Evolutionary conservation across 2,888 invertebrate species (phyloP).

Genomic region (Limnephilus rhombicus): DNA sequence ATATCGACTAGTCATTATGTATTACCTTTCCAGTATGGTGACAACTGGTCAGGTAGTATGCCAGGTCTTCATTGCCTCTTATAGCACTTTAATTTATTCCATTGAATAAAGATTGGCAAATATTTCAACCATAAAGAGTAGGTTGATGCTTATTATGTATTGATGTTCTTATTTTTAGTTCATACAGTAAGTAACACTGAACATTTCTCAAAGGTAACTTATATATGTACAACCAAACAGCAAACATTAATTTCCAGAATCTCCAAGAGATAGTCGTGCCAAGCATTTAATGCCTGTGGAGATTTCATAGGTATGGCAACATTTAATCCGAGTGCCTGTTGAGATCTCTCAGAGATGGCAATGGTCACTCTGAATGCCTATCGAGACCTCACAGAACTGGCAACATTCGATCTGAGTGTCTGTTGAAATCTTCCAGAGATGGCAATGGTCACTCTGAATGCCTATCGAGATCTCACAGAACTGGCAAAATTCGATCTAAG

Average conservation of each 20-base stretch:
- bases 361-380: background rate
- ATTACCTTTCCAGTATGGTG: background rate
- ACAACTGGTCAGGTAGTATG: background rate
- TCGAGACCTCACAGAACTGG: background rate
- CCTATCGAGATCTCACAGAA: too few species aligned
- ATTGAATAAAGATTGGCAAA: background rate
- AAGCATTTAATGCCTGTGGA: background rate
- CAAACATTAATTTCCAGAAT: background rate
- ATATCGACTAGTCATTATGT: background rate
- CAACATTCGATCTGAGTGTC: background rate
- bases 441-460: too few species aligned
- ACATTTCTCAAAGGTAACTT: background rate
- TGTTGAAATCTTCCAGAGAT: background rate
- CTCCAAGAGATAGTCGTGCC: too few species aligned
- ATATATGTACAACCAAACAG: background rate
- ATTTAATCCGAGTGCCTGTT: background rate
- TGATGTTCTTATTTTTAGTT: background rate
- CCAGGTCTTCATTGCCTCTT: background rate
- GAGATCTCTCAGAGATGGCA: background rate
- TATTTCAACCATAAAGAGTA: background rate
- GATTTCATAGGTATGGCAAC: background rate
- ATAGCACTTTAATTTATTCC: background rate
- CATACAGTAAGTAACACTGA: background rate
- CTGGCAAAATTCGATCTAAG: too few species aligned
- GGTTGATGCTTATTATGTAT: background rate